Percentiles rank a stretch among this genome's conserved stretches.
phyloP scores from a whole-genome alignment of 2,888 invertebrate species.

The Ochropacha duplaris region DNA sequence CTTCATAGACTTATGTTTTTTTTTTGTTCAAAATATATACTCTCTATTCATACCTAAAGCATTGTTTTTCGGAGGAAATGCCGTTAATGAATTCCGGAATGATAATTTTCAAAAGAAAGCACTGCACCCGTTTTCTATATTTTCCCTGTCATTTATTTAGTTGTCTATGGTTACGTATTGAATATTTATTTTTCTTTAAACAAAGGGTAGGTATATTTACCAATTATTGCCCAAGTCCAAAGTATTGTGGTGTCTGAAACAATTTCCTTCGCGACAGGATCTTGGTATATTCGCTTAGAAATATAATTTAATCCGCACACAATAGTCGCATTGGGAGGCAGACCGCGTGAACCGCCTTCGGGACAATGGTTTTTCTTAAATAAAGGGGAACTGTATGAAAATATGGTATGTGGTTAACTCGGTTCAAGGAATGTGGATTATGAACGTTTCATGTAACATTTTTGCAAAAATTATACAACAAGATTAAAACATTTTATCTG shows the following conservation, averaged over 20 bases:
- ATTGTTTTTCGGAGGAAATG: too few species aligned
- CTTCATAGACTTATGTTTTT: too few species aligned
- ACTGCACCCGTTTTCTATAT: too few species aligned
- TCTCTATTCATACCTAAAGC: too few species aligned
- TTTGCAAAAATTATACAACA: too few species aligned
- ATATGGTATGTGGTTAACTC: conserved; percentile 6
- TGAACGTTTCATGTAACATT: background rate
- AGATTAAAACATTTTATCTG: too few species aligned
- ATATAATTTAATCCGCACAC: conserved; percentile 76
- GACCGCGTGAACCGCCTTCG: conserved; percentile 35
- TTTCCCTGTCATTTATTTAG: too few species aligned
- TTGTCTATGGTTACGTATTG: too few species aligned
- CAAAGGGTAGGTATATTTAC: background rate
- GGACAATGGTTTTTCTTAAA: conserved; percentile 37
- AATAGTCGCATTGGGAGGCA: conserved; percentile 58
- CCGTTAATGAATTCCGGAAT: too few species aligned
- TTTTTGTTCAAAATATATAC: too few species aligned
- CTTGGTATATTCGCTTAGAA: conserved; percentile 63
- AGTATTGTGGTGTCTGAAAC: conserved; percentile 38
- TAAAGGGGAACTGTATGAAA: conserved; percentile 17
- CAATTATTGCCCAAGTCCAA: conserved; percentile 21
- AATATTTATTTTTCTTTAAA: too few species aligned
- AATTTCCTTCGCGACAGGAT: conserved; percentile 63
- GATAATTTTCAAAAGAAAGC: too few species aligned
- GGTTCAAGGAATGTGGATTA: background rate